A percentile compares a stretch with the other conserved stretches of the same genome.
These are phyloP conservation scores for Hermetia illucens DNA, from an alignment of 1,140 invertebrate species.

Conservation along the genomic window DNA sequence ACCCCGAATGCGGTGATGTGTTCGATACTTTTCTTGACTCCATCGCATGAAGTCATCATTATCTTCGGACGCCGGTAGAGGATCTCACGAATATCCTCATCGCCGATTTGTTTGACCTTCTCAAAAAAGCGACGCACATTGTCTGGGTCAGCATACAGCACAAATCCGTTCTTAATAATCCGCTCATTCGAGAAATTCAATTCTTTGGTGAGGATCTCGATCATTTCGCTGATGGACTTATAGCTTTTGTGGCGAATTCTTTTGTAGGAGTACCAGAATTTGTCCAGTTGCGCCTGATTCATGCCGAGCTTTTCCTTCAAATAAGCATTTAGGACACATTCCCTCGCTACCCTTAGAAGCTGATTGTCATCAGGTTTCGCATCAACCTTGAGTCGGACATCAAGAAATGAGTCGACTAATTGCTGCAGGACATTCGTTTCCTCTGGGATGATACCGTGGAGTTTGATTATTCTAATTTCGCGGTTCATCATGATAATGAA, in stretches of 20 bases:
- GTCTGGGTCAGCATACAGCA: conserved; percentile 35
- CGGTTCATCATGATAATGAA: conserved; percentile 28
- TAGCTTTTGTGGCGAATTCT: conserved; percentile 37
- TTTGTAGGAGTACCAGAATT: conserved; percentile 35
- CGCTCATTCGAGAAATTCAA: conserved; percentile 32
- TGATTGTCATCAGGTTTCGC: conserved; percentile 19
- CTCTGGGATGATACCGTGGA: conserved; percentile 13
- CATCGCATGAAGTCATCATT: conserved; percentile 35
- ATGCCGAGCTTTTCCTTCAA: conserved; percentile 33
- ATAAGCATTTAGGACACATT: conserved; percentile 33
- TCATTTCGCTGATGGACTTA: conserved; percentile 32
- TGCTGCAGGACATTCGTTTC: conserved; percentile 20
- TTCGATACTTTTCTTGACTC: conserved; percentile 32
- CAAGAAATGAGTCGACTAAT: conserved; percentile 23
- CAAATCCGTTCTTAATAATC: conserved; percentile 36
- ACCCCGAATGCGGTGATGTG: conserved; percentile 35
- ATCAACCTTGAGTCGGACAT: conserved; percentile 14
- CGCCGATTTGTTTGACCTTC: conserved; percentile 33
- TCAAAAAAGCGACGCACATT: conserved; percentile 37
- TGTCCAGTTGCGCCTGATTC: conserved; percentile 30
- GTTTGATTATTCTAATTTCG: conserved; percentile 17
- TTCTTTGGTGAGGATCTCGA: conserved; percentile 31
- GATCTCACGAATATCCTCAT: conserved; percentile 33
- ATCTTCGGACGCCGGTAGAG: conserved; percentile 36
- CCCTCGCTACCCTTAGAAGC: conserved; percentile 31